Evolutionary conservation across 1,140 invertebrate genomes (phyloP).

Genomic region (Coelopa frigida): DNA sequence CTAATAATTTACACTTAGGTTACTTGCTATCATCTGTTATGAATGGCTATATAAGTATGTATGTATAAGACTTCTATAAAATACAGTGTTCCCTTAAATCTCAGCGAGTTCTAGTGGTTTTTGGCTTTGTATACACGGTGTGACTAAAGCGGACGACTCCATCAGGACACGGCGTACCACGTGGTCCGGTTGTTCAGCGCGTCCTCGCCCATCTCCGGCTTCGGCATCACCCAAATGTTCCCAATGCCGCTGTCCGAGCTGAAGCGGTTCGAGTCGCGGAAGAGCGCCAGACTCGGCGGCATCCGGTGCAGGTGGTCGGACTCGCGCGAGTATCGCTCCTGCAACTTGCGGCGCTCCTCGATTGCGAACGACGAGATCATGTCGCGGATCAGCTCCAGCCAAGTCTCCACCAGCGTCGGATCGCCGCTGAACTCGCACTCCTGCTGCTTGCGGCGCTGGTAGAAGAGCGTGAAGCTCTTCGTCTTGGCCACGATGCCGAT

Average conservation of each 20-base stretch:
- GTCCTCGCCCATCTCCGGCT: conserved; percentile 26
- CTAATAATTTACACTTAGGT: not conserved
- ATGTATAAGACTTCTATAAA: too few species aligned
- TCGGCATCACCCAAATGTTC: conserved; percentile 38
- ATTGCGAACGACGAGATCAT: conserved; percentile 36
- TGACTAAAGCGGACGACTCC: not conserved
- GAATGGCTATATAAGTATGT: too few species aligned
- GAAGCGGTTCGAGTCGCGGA: conserved; percentile 41
- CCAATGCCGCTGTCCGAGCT: conserved; percentile 40
- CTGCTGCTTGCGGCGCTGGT: conserved; percentile 37
- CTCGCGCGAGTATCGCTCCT: conserved; percentile 30
- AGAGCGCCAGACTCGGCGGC: conserved; percentile 33
- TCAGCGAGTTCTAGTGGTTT: not conserved
- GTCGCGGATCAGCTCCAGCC: conserved; percentile 35
- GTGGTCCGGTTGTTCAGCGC: conserved; percentile 26
- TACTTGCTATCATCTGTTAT: not conserved
- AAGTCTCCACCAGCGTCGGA: conserved; percentile 22
- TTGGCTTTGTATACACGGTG: not conserved
- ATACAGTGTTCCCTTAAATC: too few species aligned
- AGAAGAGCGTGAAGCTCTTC: conserved; percentile 36
- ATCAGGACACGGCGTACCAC: conserved; percentile 31
- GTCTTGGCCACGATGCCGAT: conserved; percentile 32
- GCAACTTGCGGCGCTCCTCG: conserved; percentile 33
- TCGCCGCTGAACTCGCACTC: conserved; percentile 37
- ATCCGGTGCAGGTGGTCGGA: conserved; percentile 36